A percentile compares a stretch with the other conserved stretches of the same genome.
phyloP scores from a whole-genome alignment of 1,140 invertebrate species.

The Acyrthosiphon pisum region DNA sequence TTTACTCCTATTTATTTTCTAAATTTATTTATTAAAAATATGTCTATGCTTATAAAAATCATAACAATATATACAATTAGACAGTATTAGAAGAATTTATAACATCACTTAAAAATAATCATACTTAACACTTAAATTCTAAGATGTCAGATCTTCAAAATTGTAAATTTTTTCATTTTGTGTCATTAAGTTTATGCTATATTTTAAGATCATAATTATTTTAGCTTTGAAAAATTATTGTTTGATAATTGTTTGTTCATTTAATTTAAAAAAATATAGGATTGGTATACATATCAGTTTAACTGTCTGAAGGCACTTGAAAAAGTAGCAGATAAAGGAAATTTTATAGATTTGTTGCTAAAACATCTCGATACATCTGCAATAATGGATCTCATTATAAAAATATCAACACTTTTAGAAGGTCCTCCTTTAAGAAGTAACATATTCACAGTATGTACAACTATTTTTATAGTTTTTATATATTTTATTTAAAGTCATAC shows the following conservation, averaged over 20 bases:
- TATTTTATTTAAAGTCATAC: not conserved
- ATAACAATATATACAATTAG: too few relatives aligned
- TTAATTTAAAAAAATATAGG: conserved; percentile 66
- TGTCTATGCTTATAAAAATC: not conserved
- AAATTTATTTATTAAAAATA: not conserved
- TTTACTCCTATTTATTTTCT: not conserved
- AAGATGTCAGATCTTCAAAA: not conserved
- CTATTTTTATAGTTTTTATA: not conserved
- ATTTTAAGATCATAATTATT: not conserved
- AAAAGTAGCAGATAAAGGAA: conserved; percentile 84
- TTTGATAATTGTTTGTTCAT: not conserved
- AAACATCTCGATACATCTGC: conserved; percentile 92
- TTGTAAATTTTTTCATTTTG: not conserved
- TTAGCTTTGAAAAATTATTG: not conserved
- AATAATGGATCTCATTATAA: conserved; percentile 91
- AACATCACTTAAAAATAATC: too few relatives aligned
- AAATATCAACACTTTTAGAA: conserved; percentile 86
- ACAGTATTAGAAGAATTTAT: not conserved
- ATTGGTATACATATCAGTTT: conserved; percentile 90
- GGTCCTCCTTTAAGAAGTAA: conserved; percentile 78
- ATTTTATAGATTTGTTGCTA: conserved; percentile 85
- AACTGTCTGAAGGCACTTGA: conserved; percentile 89
- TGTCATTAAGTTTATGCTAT: not conserved
- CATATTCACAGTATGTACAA: conserved; percentile 77
- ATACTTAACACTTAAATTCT: not conserved